These are phyloP conservation scores for Recurvirostra avosetta DNA, from an alignment of 2,113 vertebrate genomes.

Conservation along the genomic window DNA sequence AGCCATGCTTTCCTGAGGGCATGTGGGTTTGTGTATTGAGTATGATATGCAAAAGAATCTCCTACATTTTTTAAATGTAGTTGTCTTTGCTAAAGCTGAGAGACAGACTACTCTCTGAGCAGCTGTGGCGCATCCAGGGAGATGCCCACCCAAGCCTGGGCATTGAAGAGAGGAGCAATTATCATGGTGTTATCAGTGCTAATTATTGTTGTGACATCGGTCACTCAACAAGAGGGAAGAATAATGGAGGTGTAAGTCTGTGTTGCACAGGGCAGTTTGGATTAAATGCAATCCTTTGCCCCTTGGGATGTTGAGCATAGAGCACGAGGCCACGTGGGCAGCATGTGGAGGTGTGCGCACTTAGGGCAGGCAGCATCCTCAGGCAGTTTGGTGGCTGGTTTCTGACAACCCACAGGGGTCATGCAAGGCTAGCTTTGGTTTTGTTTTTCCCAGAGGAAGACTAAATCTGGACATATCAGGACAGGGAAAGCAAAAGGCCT, in stretches of 20 bases:
- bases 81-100: neutral
- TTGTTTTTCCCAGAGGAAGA: neutral
- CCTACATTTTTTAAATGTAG: neutral
- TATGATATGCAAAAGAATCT: neutral
- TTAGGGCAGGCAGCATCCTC: neutral
- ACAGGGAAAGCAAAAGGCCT: neutral
- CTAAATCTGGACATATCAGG: neutral
- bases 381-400: neutral
- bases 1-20: neutral
- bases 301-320: neutral
- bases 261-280: neutral
- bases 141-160: neutral
- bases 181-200: neutral
- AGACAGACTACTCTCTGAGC: neutral
- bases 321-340: accelerated
- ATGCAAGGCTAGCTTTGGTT: neutral
- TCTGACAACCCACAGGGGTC: neutral
- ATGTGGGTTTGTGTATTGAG: neutral
- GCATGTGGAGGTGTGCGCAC: neutral
- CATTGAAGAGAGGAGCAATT: neutral
- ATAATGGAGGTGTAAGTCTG: neutral
- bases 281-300: neutral
- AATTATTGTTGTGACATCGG: accelerated
- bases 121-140: neutral
- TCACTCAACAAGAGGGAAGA: neutral